These are phyloP conservation scores for Mongoloraphidia duomilia DNA, from an alignment of 2,888 invertebrate genomes.

Conservation along the genomic window DNA sequence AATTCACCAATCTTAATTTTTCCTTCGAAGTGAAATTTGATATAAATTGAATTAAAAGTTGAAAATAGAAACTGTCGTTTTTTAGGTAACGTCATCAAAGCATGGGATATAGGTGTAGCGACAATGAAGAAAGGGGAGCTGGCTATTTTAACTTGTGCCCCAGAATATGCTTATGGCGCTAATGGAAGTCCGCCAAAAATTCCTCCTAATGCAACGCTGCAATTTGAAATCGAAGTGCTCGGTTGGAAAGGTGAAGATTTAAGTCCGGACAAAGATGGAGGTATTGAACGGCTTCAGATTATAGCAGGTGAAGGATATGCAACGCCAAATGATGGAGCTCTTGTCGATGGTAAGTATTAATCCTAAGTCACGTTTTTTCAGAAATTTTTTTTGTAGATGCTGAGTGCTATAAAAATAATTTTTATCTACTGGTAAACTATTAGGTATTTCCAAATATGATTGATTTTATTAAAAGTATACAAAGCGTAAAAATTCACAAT, in stretches of 20 bases:
- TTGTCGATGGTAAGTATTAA: conserved; percentile 56
- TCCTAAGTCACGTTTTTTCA: not conserved
- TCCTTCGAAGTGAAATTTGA: too few relatives aligned
- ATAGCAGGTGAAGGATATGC: conserved; percentile 54
- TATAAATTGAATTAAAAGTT: too few relatives aligned
- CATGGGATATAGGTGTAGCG: conserved; percentile 88
- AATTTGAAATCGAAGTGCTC: conserved; percentile 85
- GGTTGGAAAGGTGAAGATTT: conserved; percentile 83
- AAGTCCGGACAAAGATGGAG: conserved; percentile 68
- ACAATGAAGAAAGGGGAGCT: conserved; percentile 88
- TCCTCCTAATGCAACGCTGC: conserved; percentile 72
- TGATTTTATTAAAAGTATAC: too few relatives aligned
- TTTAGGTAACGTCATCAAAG: conserved; percentile 71
- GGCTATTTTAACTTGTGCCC: conserved; percentile 66
- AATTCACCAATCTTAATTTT: too few relatives aligned
- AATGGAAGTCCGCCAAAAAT: conserved; percentile 76
- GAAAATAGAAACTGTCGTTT: conserved; percentile 1
- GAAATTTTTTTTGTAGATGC: not conserved
- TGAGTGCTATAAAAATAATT: too few relatives aligned
- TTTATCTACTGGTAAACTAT: too few relatives aligned
- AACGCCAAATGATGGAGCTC: conserved; percentile 67
- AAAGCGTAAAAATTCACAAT: too few relatives aligned
- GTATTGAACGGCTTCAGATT: conserved; percentile 61
- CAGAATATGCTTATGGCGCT: conserved; percentile 84
- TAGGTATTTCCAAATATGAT: too few relatives aligned